These are phyloP conservation scores for Leptopilina boulardi DNA, from an alignment of 1,140 invertebrate species.

Conservation along the genomic window DNA sequence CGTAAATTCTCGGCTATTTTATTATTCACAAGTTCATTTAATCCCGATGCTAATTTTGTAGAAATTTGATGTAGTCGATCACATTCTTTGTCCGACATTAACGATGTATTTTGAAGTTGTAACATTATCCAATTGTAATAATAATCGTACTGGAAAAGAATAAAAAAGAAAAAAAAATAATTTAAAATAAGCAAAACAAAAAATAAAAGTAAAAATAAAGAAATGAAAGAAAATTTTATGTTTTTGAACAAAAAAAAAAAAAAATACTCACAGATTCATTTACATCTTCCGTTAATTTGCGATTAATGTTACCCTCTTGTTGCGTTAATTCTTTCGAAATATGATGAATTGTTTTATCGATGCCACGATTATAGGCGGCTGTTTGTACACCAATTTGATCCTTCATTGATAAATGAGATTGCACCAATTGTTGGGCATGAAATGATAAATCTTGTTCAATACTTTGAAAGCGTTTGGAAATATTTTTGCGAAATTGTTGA, in stretches of 20 bases:
- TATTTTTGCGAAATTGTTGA: constrained; percentile 61
- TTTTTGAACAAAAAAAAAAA: constrained; percentile 30
- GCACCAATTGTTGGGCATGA: constrained; percentile 59
- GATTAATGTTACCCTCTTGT: constrained; percentile 44
- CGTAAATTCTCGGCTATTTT: constrained; percentile 64
- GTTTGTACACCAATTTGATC: constrained; percentile 57
- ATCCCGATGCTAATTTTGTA: constrained; percentile 56
- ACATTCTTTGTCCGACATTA: constrained; percentile 56
- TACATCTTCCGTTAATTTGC: constrained; percentile 55
- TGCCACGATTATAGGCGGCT: constrained; percentile 48
- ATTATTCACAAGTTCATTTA: constrained; percentile 59
- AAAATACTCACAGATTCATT: constrained; percentile 57
- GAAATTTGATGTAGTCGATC: constrained; percentile 53
- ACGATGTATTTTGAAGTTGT: constrained; percentile 51
- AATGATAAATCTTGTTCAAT: constrained; percentile 61
- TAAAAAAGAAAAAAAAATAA: neutral
- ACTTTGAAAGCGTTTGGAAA: constrained; percentile 57
- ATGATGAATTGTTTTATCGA: constrained; percentile 54
- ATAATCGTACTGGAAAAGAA: constrained; percentile 57
- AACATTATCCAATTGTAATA: constrained; percentile 61
- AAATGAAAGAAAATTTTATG: constrained; percentile 21
- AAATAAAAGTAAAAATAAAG: constrained; percentile 29
- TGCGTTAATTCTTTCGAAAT: constrained; percentile 57
- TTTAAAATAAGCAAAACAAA: constrained; percentile 33
- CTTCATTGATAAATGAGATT: constrained; percentile 62